Evolutionary conservation across 1,140 invertebrate genomes (phyloP), one percentile per base, ranked within the genome.

Genomic region (Rhyzopertha dominica): DNA sequence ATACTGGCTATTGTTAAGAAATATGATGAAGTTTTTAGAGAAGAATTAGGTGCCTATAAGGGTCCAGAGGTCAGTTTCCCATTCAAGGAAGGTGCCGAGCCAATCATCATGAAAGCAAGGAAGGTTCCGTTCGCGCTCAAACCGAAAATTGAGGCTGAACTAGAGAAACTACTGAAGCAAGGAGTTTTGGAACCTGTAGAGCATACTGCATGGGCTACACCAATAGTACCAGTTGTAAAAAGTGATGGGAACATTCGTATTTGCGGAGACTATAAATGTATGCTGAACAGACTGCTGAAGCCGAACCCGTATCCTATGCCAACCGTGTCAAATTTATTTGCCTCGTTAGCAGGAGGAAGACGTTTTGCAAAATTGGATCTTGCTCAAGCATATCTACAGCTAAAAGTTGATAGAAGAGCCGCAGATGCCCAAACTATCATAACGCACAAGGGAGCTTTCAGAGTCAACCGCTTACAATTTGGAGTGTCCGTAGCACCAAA

Each of bases 181-280:
- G 26, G 16, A 12, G 26, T 41, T 24, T 41, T 41, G 23, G 10
- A 26, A 24, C 38, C 38, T 14, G 38, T 41, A 13, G 22, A 9
- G 16, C n/a, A n/a, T n/a, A n/a, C n/a, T n/a, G n/a, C n/a, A 65
- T 32, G 73, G 61, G 66, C 63, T 10, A 59, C 64, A 4, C 71
- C 69, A 0, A 54, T 74, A 1, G 70, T 73, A 0, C 54, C 61
- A 2, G 60, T 71, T 1, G 42, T 63, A 22, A 71, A 71, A 49
- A 46, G 44, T 7, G 46, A 65, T 46, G 58, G 60, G 2, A 47
- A 46, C 1, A 38, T 68, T 28, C 46, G 68, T n/a, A 39, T 72
- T 5, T 72, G 56, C 49, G 63, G 51, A 5, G 66, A 70, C 51
- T 69, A 54, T 31, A 49, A 50, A 30, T 23, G 49, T n/a, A 58